Base-by-base conservation (phyloP, 2,888 invertebrate genomes). In the Ctenicera cuprea region DNA sequence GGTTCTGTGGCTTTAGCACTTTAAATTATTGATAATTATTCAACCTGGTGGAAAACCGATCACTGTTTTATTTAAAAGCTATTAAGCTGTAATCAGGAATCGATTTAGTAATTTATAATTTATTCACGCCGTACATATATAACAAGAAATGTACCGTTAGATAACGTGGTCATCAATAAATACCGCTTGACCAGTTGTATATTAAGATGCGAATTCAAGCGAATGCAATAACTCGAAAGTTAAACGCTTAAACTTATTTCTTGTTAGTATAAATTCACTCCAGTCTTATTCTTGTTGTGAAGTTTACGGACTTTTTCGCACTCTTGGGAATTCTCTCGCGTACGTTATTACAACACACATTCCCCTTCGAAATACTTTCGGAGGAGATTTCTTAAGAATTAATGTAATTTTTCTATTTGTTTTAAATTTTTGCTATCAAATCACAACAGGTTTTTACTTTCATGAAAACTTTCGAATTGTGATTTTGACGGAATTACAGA, bases 1-100 rank as follows among this genome's bases (percentile, higher is more conserved):
- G 3, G 48, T 3, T 8, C 3, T 18, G 16, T 18, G 20, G 3
- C 7, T 48, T 18, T 9, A 3, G 9, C 48, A 18, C 8, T 48
- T 48, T 48, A 48, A 41, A 48, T 54, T 30, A 30, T 54, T 54
- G 14, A 54, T 54, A 33, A 33, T 33, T 14, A 54, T 30, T 30
- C n/a, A 4, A 11, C 22, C 12, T 52, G 26, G n/a, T 12, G 22
- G 26, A 3, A 52, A 52, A 52, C 11, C 22, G 11, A 26, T 9
- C 22, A 30, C 11, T 30, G 33, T 14, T 52, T 52, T 52, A 52
- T 52, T 52, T 22, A 52, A 30, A 14, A 14, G 8, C 45, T 54
- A n/a, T 26, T n/a, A 54, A 14, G 14, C 14, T 54, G 54, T 26
- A 54, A 50, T 26, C 30, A 30, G 14, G 22, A 30, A 54, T 54